Conservation (phyloP, 2,888 invertebrate species). For the Myopa testacea region DNA sequence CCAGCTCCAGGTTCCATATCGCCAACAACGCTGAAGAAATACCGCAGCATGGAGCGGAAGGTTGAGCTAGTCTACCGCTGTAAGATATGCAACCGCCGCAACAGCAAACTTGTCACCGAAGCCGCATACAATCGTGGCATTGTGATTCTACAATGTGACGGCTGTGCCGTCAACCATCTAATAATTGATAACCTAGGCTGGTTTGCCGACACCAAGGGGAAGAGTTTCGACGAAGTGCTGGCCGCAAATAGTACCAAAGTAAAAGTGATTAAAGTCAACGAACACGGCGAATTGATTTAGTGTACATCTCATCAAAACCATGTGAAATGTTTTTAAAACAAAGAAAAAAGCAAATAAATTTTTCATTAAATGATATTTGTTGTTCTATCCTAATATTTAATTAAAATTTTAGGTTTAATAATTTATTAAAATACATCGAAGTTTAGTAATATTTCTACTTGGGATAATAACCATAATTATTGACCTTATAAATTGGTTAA, state of each 20-base stretch:
- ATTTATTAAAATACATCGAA: conserved; percentile 36
- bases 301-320: conserved; percentile 14
- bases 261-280: conserved; percentile 61
- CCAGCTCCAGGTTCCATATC: conserved; percentile 53
- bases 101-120: conserved; percentile 62
- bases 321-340: not conserved
- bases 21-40: conserved; percentile 58
- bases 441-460: conserved; percentile 8
- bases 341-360: not conserved
- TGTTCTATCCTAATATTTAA: not conserved
- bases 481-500: conserved; percentile 23
- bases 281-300: conserved; percentile 63
- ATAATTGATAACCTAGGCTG: conserved; percentile 64
- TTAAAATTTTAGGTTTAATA: conserved; percentile 13
- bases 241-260: conserved; percentile 59
- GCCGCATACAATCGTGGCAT: conserved; percentile 62
- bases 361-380: not conserved
- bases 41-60: conserved; percentile 60
- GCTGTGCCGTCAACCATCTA: conserved; percentile 64
- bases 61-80: conserved; percentile 63
- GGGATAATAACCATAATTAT: conserved; percentile 9
- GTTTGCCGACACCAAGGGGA: conserved; percentile 59
- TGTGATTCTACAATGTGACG: conserved; percentile 65
- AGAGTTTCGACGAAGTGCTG: conserved; percentile 59
- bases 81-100: conserved; percentile 64